phyloP scores from a whole-genome alignment of 2,797 vertebrate genomes.

The Tragopan temminckii region DNA sequence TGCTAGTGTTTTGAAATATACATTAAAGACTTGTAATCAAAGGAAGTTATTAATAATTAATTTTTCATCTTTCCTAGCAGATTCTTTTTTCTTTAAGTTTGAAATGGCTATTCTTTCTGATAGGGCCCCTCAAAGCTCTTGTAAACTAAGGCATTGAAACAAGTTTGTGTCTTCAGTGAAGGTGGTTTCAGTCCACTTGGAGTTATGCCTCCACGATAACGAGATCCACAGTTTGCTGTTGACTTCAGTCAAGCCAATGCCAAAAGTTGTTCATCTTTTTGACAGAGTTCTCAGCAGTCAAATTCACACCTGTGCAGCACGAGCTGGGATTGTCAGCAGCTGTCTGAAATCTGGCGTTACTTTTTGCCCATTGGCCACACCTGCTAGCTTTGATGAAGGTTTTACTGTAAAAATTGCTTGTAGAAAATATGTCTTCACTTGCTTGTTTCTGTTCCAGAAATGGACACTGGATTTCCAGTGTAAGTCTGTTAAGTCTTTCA shows the following conservation, averaged over 20 bases:
- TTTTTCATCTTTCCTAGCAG: not conserved
- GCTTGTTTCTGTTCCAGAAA: not conserved
- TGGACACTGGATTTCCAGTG: not conserved
- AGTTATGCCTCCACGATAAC: not conserved
- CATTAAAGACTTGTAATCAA: not conserved
- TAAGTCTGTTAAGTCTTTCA: not conserved
- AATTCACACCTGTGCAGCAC: not conserved
- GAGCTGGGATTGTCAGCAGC: not conserved
- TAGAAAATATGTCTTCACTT: not conserved
- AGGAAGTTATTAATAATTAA: not conserved
- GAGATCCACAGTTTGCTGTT: not conserved
- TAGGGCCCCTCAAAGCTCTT: not conserved
- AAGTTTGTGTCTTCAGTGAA: not conserved
- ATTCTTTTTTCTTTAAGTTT: not conserved
- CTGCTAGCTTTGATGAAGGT: not conserved
- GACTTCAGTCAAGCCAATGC: not conserved
- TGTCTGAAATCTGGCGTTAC: not conserved
- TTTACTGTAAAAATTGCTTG: not conserved
- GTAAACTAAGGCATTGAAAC: not conserved
- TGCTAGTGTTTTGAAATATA: not conserved
- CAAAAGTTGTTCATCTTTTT: not conserved
- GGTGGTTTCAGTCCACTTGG: not conserved
- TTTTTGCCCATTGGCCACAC: not conserved
- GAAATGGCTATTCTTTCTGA: not conserved
- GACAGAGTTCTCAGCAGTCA: not conserved